phyloP scores from a whole-genome alignment of 2,888 invertebrate genomes.

The Hirudinaria manillensis region DNA sequence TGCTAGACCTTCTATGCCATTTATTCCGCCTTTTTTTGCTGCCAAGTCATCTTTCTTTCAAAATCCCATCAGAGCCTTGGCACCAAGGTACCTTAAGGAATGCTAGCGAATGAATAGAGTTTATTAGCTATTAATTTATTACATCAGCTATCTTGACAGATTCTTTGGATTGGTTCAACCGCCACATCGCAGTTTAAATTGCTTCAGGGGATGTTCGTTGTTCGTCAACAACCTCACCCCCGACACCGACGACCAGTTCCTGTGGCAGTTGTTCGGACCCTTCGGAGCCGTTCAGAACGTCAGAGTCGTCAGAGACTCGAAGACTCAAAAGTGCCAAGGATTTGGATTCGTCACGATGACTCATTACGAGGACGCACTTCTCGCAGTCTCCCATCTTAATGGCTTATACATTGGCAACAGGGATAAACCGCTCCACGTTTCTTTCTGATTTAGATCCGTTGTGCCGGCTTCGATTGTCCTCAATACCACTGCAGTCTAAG shows the following conservation, averaged over 20 bases:
- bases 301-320: slow-evolving; percentile 3
- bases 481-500: no score
- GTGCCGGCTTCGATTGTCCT: no score
- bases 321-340: slow-evolving; percentile 9
- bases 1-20: not conserved
- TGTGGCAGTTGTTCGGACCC: slow-evolving; percentile 6
- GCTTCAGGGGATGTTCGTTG: not conserved
- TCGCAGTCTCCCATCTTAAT: not conserved
- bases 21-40: not conserved
- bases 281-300: slow-evolving; percentile 12
- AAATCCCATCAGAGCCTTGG: slow-evolving; percentile 1
- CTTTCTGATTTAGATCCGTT: not conserved
- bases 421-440: slow-evolving; percentile 1
- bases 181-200: not conserved
- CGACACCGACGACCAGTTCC: slow-evolving; percentile 4
- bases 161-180: slow-evolving; percentile 2
- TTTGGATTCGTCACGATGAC: slow-evolving; percentile 15
- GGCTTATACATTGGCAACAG: not conserved
- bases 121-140: not conserved
- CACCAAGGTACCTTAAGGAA: not conserved
- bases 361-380: slow-evolving; percentile 12
- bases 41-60: slow-evolving; percentile 9
- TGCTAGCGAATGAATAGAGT: not conserved
- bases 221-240: slow-evolving; percentile 1
- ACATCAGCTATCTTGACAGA: not conserved